phyloP scores from a whole-genome alignment of 2,797 vertebrate genomes.

The Delichon dasypus region DNA sequence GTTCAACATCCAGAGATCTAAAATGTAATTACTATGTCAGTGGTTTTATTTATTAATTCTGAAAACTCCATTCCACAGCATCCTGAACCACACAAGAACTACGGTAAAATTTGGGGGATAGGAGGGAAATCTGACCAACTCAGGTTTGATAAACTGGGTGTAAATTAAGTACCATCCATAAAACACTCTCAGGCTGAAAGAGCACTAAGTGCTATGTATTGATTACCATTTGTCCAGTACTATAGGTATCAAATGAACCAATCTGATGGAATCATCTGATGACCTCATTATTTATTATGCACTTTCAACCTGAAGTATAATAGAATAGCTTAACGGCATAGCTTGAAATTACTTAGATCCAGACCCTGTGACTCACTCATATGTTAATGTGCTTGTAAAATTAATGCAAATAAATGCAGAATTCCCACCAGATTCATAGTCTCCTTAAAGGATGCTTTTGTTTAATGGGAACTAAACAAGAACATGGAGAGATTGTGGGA shows the following conservation, averaged over 20 bases:
- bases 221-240: conserved; percentile 13
- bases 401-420: conserved; percentile 16
- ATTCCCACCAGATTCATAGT: not conserved
- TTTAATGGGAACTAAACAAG: not conserved
- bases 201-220: conserved; percentile 46
- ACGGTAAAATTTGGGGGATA: not conserved
- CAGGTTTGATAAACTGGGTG: not conserved
- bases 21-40: not conserved
- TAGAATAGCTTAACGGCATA: not conserved
- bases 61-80: not conserved
- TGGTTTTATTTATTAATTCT: not conserved
- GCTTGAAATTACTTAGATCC: not conserved
- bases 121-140: not conserved
- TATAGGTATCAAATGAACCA: conserved; percentile 18
- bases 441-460: not conserved
- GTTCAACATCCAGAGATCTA: not conserved
- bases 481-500: not conserved
- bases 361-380: not conserved
- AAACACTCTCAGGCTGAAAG: conserved; percentile 23
- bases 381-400: not conserved
- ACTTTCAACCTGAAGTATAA: conserved; percentile 18
- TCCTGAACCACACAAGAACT: not conserved
- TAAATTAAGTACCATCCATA: conserved; percentile 1
- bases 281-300: conserved; percentile 12
- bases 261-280: conserved; percentile 4